Base-by-base conservation (phyloP, 2,797 vertebrate genomes). In the Enteromius paludinosus region DNA sequence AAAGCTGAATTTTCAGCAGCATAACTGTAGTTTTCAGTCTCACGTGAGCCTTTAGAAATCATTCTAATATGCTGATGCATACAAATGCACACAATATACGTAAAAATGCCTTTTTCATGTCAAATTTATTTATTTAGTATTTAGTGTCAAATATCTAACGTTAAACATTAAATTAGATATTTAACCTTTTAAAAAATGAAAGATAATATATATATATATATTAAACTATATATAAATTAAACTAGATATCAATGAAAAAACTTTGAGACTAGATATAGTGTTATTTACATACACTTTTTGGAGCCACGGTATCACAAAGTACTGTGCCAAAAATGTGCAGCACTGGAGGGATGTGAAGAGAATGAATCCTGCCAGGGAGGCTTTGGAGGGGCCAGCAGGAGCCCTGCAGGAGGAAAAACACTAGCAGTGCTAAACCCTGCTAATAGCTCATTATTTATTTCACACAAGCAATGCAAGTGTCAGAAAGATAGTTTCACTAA, bases 391-490 rank as follows among this genome's bases (percentile, higher is more conserved):
- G 30, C n/a, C 41, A 49, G 66, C 74, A 49, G 28, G 52, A 69
- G 43, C 73, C 25, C 73, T 20, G 49, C 65, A 70, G 23, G 41
- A 69, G 15, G n/a, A 35, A 59, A 61, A 78, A 83, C 56, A 75
- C 59, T 17, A 54, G 18, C 54, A 81, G 54, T 11, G 20, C 65
- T 71, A 62, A 70, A 64, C 54, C 52, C 41, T 43, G 28, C 41
- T 81, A 78, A 77, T 70, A 56, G 54, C 47, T 77, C 79, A 65
- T 85, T 85, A 85, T 76, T 62, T 69, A 72, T 41, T 81, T 79
- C 45, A 45, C 72, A 52, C 52, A 70, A 62, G 64, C 64, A 69
- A 69, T 30, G 74, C 11, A 23, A 80, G 28, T 30, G 71, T 49
- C 71, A 75, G 64, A 81, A 65, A 41, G 28, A 73, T 30, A 81